A percentile compares a stretch with the other conserved stretches of the same genome.
These are phyloP conservation scores for Idaea straminata DNA, from an alignment of 2,888 invertebrate species.

Conservation along the genomic window DNA sequence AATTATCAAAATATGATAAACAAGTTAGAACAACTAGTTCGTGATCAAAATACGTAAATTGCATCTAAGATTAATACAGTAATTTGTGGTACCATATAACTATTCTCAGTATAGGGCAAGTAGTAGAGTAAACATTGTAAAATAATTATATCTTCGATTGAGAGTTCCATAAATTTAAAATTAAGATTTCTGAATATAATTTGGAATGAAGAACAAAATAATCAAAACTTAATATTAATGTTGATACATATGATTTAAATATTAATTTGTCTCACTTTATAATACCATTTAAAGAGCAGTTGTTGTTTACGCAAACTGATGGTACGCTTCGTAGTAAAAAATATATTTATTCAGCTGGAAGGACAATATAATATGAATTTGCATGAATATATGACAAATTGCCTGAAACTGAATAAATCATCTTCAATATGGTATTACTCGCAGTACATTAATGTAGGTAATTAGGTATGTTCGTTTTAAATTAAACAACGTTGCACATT, in stretches of 20 bases:
- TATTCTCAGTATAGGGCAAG: background rate
- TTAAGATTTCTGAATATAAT: background rate
- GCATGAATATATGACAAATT: slow-evolving; percentile 5
- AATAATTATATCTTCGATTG: too few species aligned
- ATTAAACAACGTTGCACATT: background rate
- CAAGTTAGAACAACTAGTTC: slow-evolving; percentile 27
- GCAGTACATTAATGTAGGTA: background rate
- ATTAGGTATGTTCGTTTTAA: too few species aligned
- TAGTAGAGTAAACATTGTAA: background rate
- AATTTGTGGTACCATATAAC: background rate
- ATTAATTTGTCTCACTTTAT: slow-evolving; percentile 4
- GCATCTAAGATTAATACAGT: background rate
- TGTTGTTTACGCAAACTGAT: slow-evolving; percentile 11
- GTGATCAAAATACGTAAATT: slow-evolving; percentile 12
- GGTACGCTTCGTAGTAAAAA: slow-evolving; percentile 19
- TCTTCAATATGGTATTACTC: background rate
- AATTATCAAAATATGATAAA: slow-evolving; percentile 34
- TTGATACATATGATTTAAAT: slow-evolving; percentile 2
- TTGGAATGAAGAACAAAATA: background rate
- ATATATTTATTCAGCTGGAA: slow-evolving; percentile 18
- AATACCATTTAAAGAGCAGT: background rate
- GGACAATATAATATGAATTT: slow-evolving; percentile 4
- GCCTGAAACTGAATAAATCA: slow-evolving; percentile 2
- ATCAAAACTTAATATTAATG: background rate
- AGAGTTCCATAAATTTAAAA: too few species aligned